Percentiles rank a stretch among this genome's conserved stretches.
These are phyloP conservation scores for Lacerta viridis DNA, from an alignment of 2,797 vertebrate species.

Conservation along the genomic window DNA sequence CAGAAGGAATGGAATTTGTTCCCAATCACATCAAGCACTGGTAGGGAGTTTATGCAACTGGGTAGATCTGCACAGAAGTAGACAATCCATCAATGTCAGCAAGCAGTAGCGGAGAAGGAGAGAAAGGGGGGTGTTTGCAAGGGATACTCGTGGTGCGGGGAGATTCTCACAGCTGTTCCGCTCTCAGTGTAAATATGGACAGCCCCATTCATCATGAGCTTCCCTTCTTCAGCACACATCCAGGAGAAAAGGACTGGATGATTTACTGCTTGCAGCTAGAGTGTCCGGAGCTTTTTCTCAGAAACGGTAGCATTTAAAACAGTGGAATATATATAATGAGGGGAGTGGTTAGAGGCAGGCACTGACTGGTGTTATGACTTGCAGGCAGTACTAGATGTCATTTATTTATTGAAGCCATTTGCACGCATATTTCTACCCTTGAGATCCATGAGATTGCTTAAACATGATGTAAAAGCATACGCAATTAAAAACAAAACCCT, in stretches of 20 bases:
- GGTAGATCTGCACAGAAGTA: conserved; percentile 65
- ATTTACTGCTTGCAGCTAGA: conserved; percentile 82
- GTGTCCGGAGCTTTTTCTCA: conserved; percentile 60
- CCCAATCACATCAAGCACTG: conserved; percentile 18
- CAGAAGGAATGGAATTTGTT: not conserved
- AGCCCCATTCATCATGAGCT: conserved; percentile 82
- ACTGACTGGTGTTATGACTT: not conserved
- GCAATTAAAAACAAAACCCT: too few species aligned
- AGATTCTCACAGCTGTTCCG: conserved; percentile 75
- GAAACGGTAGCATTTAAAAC: conserved; percentile 69
- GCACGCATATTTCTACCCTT: too few species aligned
- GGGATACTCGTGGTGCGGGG: conserved; percentile 70
- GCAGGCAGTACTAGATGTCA: not conserved
- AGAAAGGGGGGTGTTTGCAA: conserved; percentile 56
- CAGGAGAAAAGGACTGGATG: conserved; percentile 65
- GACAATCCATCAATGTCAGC: conserved; percentile 80
- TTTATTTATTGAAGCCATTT: too few species aligned
- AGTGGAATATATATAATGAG: conserved; percentile 40
- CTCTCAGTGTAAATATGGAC: conserved; percentile 79
- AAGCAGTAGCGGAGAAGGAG: conserved; percentile 28
- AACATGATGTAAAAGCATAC: too few species aligned
- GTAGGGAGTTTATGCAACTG: conserved; percentile 56
- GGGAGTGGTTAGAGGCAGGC: conserved; percentile 30
- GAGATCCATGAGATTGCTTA: too few species aligned
- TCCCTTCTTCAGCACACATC: conserved; percentile 72